Conservation (phyloP, 2,797 vertebrate species). For the Alcedo atthis region DNA sequence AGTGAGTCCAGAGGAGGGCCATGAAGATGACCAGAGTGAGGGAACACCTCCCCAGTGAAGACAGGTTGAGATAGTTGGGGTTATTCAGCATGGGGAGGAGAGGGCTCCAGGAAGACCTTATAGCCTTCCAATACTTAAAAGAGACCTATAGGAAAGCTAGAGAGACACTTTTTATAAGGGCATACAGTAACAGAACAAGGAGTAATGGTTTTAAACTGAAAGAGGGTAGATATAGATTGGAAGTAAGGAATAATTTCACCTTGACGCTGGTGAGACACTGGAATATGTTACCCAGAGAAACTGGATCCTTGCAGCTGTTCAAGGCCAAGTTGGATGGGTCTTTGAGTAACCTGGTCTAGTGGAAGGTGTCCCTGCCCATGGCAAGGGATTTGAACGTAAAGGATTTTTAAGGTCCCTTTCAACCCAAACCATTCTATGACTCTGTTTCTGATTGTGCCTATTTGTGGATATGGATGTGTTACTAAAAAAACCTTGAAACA, state of each 20-base stretch:
- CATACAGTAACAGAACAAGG: neutral
- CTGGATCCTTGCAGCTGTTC: neutral
- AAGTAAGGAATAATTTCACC: neutral
- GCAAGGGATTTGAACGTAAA: neutral
- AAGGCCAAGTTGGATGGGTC: neutral
- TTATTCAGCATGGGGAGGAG: neutral
- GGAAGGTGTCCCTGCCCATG: neutral
- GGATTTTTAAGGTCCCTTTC: neutral
- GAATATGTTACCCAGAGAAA: neutral
- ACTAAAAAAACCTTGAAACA: neutral
- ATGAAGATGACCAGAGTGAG: neutral
- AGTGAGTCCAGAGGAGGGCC: neutral
- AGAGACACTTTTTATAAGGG: neutral
- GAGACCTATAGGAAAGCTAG: neutral
- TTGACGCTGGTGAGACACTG: neutral
- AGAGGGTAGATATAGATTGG: neutral
- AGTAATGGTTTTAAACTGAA: neutral
- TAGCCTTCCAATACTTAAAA: neutral
- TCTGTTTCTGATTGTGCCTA: neutral
- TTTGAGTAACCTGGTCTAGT: neutral
- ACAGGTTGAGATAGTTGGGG: neutral
- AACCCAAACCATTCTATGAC: neutral
- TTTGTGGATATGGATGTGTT: rapidly evolving
- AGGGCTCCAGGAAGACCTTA: neutral
- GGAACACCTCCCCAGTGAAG: neutral